Conservation (phyloP, 2,113 vertebrate genomes). For the Hippocampus abdominalis region DNA sequence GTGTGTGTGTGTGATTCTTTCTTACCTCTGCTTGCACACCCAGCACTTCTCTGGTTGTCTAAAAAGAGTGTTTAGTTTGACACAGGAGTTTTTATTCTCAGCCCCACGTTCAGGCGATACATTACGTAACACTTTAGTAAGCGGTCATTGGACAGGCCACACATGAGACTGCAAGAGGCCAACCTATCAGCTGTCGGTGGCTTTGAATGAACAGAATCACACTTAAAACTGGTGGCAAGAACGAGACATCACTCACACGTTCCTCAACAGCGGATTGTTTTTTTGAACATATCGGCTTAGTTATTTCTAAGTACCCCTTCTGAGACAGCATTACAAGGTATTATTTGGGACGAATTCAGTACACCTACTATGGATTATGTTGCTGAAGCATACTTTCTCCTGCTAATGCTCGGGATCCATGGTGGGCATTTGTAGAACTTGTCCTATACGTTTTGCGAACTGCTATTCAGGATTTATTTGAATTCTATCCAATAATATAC, state of each 20-base stretch:
- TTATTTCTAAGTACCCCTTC: background rate
- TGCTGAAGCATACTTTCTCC: too few species aligned
- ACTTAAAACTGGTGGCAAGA: background rate
- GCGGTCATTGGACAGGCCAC: slow-evolving; percentile 38
- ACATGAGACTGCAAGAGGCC: background rate
- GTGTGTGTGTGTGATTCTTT: background rate
- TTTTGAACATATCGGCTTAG: background rate
- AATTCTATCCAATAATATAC: too few species aligned
- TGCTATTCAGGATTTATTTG: too few species aligned
- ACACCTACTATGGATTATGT: too few species aligned
- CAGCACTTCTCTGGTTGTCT: slow-evolving; percentile 10
- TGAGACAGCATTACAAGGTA: too few species aligned
- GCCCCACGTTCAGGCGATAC: slow-evolving; percentile 1
- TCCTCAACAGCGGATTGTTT: background rate
- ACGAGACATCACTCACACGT: background rate
- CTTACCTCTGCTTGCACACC: slow-evolving; percentile 39
- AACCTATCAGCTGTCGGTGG: slow-evolving; percentile 18
- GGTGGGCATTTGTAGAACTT: too few species aligned
- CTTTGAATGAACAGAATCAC: background rate
- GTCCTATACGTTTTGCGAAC: too few species aligned
- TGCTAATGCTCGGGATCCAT: too few species aligned
- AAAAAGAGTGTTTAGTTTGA: slow-evolving; percentile 22
- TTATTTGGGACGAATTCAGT: too few species aligned
- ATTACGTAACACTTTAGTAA: slow-evolving; percentile 39
- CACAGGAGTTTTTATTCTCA: slow-evolving; percentile 25